Percentiles rank a stretch among this genome's conserved stretches.
Conservation (phyloP, 2,888 invertebrate species). For the Microplitis manilae region DNA sequence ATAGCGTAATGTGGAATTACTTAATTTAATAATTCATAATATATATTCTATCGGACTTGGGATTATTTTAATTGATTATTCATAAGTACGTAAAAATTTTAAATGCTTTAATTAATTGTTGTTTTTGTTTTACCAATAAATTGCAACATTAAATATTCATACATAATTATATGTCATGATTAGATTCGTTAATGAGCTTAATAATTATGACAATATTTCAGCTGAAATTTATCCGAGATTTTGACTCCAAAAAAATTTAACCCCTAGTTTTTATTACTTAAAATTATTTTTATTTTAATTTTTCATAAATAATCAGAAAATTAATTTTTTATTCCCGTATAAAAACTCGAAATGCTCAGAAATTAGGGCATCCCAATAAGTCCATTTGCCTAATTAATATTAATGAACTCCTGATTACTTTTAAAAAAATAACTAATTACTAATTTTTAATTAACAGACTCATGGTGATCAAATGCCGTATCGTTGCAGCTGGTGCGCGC, state of each 20-base stretch:
- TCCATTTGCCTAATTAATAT: conserved; percentile 9
- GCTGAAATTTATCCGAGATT: no score
- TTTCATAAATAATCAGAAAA: no score
- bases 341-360: no score
- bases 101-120: not conserved
- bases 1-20: conserved; percentile 13
- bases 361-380: not conserved
- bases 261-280: no score
- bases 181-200: not conserved
- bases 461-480: conserved; percentile 95
- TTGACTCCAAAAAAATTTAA: no score
- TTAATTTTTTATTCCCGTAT: no score
- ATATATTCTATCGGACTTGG: not conserved
- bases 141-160: not conserved
- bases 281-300: no score
- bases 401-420: not conserved
- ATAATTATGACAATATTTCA: not conserved
- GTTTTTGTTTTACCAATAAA: not conserved
- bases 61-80: not conserved
- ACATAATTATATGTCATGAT: no score
- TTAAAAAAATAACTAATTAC: not conserved
- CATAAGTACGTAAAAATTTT: not conserved
- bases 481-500: conserved; percentile 91
- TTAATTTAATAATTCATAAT: not conserved
- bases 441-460: conserved; percentile 76